Evolutionary conservation across 2,888 invertebrate species (phyloP).

Genomic region (Cryptocephalus moraei): DNA sequence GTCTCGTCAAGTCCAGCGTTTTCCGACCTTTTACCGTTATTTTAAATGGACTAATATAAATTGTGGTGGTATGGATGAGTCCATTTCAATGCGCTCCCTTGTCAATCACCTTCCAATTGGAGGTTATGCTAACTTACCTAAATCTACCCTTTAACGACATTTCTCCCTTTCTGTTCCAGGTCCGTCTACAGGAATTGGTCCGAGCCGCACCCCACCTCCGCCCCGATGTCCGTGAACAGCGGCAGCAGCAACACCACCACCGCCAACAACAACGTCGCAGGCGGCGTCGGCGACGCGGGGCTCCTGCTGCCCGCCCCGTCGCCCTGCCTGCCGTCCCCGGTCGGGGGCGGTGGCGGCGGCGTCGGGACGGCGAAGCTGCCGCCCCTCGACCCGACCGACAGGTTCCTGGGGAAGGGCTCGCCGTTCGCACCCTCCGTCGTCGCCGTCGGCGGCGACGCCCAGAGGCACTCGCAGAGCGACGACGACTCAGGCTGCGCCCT

Average conservation of each 20-base stretch:
- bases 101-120: too few species aligned
- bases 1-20: too few species aligned
- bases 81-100: too few species aligned
- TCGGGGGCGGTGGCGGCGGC: constrained; percentile 28
- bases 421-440: constrained; percentile 35
- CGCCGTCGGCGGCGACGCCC: constrained; percentile 58
- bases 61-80: too few species aligned
- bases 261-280: constrained; percentile 19
- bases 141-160: too few species aligned
- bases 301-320: constrained; percentile 36
- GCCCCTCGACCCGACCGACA: constrained; percentile 41
- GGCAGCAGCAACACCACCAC: constrained; percentile 29
- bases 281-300: constrained; percentile 34
- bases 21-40: too few species aligned
- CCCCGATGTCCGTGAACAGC: constrained; percentile 14
- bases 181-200: constrained; percentile 78
- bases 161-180: constrained; percentile 46
- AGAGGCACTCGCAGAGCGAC: constrained; percentile 85
- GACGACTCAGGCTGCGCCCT: constrained; percentile 96
- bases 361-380: constrained; percentile 31
- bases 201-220: constrained; percentile 42
- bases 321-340: constrained; percentile 34
- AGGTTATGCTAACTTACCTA: too few species aligned
- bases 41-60: too few species aligned
- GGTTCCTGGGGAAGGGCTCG: constrained; percentile 50